phyloP scores from a whole-genome alignment of 2,797 vertebrate species.

The Cuculus canorus region DNA sequence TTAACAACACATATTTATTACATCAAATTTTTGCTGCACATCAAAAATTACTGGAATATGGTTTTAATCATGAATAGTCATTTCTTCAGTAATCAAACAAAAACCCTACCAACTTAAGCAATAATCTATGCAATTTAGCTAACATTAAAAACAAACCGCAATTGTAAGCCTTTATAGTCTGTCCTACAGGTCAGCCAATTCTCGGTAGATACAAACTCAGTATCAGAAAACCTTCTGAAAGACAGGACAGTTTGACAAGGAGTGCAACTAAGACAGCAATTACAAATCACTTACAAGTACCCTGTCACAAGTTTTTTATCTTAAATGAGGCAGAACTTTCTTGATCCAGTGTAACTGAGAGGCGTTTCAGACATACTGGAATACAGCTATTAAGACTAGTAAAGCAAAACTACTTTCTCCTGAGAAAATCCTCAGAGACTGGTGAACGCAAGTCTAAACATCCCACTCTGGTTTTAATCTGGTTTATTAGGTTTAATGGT shows the following conservation, averaged over 20 bases:
- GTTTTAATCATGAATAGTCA: background rate
- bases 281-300: constrained; percentile 3
- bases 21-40: background rate
- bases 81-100: background rate
- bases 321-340: background rate
- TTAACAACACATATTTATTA: background rate
- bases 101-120: background rate
- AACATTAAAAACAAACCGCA: background rate
- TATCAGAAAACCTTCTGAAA: background rate
- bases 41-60: background rate
- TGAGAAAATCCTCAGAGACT: constrained; percentile 1
- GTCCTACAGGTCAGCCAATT: background rate
- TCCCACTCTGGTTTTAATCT: background rate
- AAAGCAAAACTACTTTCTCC: background rate
- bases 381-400: background rate
- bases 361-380: background rate
- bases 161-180: background rate
- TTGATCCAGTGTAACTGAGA: background rate
- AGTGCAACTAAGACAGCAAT: background rate
- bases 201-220: background rate
- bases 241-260: background rate
- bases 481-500: constrained; percentile 18
- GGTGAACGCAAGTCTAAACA: background rate
- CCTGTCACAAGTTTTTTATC: background rate
- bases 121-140: background rate